These are phyloP conservation scores for human (Homo sapiens) DNA, from an alignment of 2,113 vertebrate species.

Conservation along the genomic window DNA sequence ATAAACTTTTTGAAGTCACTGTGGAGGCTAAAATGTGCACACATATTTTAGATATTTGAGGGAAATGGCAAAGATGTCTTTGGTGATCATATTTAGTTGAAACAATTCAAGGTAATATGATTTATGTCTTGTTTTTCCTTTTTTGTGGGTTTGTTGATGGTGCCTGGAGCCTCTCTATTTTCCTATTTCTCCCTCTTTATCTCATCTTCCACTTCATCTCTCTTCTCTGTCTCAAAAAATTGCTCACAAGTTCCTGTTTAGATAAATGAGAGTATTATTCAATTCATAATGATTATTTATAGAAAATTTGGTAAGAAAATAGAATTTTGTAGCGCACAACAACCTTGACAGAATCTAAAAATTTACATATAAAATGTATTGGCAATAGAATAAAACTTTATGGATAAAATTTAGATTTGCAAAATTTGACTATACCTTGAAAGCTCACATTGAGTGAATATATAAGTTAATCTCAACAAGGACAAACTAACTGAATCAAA, in stretches of 20 bases:
- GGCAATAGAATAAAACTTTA: neutral
- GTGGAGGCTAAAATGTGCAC: neutral
- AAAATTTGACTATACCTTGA: neutral
- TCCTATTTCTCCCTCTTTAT: neutral
- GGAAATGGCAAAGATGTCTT: neutral
- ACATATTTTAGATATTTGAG: constrained; percentile 2
- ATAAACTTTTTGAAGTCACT: neutral
- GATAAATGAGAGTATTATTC: neutral
- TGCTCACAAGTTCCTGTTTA: neutral
- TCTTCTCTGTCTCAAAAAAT: neutral
- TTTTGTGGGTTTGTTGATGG: neutral
- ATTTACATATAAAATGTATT: neutral
- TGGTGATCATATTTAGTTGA: neutral
- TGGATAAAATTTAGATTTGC: neutral
- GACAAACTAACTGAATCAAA: neutral
- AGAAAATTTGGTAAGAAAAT: constrained; percentile 12
- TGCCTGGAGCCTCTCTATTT: neutral
- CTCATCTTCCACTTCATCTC: neutral
- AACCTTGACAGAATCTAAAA: neutral
- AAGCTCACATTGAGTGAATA: neutral
- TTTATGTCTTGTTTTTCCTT: neutral
- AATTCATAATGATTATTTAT: constrained; percentile 33
- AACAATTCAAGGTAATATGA: neutral
- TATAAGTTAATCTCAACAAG: neutral
- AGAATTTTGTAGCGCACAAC: neutral